Evolutionary conservation across 2,888 invertebrate genomes (phyloP).

Genomic region (Hesperia comma): DNA sequence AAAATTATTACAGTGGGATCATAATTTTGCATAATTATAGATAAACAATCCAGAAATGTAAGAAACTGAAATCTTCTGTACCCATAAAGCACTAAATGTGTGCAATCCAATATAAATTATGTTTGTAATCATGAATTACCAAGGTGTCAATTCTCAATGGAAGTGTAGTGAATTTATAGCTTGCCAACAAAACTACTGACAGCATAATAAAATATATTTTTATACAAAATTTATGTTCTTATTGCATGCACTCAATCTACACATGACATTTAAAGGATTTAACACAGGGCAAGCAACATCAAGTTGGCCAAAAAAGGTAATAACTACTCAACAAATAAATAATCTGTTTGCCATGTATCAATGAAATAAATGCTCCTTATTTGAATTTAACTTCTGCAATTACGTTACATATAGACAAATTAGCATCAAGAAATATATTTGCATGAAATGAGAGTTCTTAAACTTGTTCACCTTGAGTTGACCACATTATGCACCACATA

Average conservation of each 20-base stretch:
- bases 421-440: slow-evolving; percentile 26
- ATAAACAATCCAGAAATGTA: no score
- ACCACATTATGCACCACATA: slow-evolving; percentile 30
- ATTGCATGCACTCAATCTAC: slow-evolving; percentile 38
- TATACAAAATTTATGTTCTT: slow-evolving; percentile 16
- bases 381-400: slow-evolving; percentile 20
- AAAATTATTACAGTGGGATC: no score
- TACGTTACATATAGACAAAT: slow-evolving; percentile 27
- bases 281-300: slow-evolving; percentile 52
- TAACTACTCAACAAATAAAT: slow-evolving; percentile 30
- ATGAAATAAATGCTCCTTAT: slow-evolving; percentile 18
- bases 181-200: slow-evolving; percentile 4
- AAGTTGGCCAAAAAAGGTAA: slow-evolving; percentile 44
- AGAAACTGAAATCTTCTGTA: no score
- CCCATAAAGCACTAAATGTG: no score
- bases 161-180: slow-evolving; percentile 15
- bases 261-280: slow-evolving; percentile 42
- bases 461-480: slow-evolving; percentile 36
- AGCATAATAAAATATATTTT: slow-evolving; percentile 14
- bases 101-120: no score
- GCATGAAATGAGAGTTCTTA: slow-evolving; percentile 30
- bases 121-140: not conserved
- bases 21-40: no score
- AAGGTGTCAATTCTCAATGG: not conserved
- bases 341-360: slow-evolving; percentile 9